Evolutionary conservation across 2,797 vertebrate species (phyloP).

Genomic region (Pristis pectinata): DNA sequence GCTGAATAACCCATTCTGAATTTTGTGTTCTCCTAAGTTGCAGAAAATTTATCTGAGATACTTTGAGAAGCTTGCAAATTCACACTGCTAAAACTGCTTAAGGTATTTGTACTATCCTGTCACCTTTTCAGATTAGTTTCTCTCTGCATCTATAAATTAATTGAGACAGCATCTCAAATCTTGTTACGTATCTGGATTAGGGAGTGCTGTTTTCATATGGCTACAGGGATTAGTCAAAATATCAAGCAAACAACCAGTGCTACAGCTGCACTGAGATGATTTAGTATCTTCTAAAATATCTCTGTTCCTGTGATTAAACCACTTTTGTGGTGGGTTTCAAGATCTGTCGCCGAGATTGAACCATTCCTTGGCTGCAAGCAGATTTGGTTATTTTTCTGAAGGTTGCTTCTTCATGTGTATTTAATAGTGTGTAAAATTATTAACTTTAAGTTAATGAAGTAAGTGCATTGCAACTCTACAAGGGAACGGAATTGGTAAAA

Average conservation of each 20-base stretch:
- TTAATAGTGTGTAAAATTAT: not conserved
- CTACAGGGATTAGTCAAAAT: not conserved
- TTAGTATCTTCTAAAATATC: not conserved
- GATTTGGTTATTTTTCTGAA: not conserved
- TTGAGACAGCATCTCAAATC: constrained; percentile 12
- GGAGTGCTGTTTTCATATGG: not conserved
- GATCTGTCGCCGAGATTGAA: not conserved
- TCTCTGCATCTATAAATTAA: not conserved
- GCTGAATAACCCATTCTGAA: not conserved
- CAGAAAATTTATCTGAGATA: not conserved
- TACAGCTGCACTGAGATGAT: not conserved
- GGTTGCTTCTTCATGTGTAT: not conserved
- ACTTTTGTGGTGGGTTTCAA: not conserved
- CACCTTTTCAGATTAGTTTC: not conserved
- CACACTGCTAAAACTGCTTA: not conserved
- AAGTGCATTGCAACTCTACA: not conserved
- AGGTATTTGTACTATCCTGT: not conserved
- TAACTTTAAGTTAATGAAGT: not conserved
- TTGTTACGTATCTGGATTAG: not conserved
- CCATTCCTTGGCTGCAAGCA: not conserved
- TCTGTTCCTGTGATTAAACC: not conserved
- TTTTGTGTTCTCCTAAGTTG: not conserved
- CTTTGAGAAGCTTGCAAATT: not conserved
- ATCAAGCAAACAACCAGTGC: not conserved
- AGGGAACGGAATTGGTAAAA: not conserved